Evolutionary conservation across 2,113 vertebrate species (phyloP).

Genomic region (Rhynchomys soricoides): DNA sequence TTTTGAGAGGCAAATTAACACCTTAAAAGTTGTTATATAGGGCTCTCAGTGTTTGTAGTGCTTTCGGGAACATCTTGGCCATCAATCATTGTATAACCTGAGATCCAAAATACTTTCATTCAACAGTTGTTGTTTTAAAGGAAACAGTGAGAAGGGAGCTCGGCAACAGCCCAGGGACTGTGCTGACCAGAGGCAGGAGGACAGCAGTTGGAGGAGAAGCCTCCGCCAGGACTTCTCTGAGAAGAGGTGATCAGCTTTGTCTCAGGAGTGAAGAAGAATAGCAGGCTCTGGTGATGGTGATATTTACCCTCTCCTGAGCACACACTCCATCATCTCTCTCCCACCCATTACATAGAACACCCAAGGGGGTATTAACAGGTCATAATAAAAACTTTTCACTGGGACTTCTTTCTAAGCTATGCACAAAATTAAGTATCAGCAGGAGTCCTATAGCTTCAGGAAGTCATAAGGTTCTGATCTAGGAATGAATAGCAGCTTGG

Average conservation of each 20-base stretch:
- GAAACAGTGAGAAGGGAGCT: background rate
- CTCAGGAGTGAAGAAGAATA: background rate
- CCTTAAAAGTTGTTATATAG: background rate
- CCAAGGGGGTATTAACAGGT: constrained; percentile 47
- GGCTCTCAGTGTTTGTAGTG: rapidly evolving
- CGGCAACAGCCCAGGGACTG: background rate
- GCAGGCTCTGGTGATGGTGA: background rate
- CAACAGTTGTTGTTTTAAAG: constrained; percentile 37
- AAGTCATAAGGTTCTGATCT: constrained; percentile 66
- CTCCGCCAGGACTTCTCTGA: background rate
- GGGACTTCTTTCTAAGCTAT: constrained; percentile 61
- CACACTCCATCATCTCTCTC: constrained; percentile 2
- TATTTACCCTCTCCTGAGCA: background rate
- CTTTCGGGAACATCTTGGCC: constrained; percentile 11
- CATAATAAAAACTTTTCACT: constrained; percentile 69
- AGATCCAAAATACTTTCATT: background rate
- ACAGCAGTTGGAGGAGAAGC: background rate
- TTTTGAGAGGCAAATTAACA: background rate
- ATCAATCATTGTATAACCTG: background rate
- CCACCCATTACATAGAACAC: background rate
- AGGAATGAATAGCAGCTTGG: constrained; percentile 62
- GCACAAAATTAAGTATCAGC: constrained; percentile 68
- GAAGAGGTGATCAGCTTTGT: background rate
- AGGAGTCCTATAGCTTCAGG: constrained; percentile 75
- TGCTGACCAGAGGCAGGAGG: background rate